Evolutionary conservation across 2,113 vertebrate genomes (phyloP), one percentile per base, ranked within the genome.

Genomic region (Diadophis punctatus): DNA sequence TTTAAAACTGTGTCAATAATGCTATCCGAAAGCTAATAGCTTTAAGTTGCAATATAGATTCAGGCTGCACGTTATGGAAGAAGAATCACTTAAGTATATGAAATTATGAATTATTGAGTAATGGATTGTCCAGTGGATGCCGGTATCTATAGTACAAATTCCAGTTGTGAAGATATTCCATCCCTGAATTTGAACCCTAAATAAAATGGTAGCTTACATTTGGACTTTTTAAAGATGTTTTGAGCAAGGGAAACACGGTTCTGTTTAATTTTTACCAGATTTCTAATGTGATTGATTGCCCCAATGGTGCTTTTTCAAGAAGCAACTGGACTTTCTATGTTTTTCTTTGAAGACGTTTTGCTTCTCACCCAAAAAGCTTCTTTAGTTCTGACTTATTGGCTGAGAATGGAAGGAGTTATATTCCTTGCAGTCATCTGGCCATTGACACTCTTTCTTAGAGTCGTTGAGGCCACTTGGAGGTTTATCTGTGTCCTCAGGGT

Each of bases 1-100:
- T 90, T 93, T 34, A n/a, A 84, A 84, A 89, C 49, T 88, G 39
- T 92, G 88, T 92, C 92, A 92, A 92, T 86, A 92, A 90, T 30
- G 55, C 80, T 92, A 92, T 86, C 86, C 53, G 16, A 56, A 80
- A 86, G 88, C 53, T 85, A 86, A 86, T 39, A 16, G 74, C 20
- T 60, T 92, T 90, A 89, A 27, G 80, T 12, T 86, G 46, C 27
- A 86, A n/a, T 53, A 48, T 27, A 51, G 88, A 92, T 92, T 52
- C 20, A 92, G 88, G 27, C 30, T 12, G n/a, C 27, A 52, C 85
- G 51, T 90, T 90, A 85, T 27, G 30, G 74, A 90, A 84, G 74
- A 90, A 84, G 51, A 27, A 92, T 89, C 39, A 34, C 23, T 43
- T 55, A 68, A 43, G 48, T 30, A 46, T 92, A 74, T 74, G 87